Conservation (phyloP, 2,888 invertebrate species). For the Cantharis lateralis region DNA sequence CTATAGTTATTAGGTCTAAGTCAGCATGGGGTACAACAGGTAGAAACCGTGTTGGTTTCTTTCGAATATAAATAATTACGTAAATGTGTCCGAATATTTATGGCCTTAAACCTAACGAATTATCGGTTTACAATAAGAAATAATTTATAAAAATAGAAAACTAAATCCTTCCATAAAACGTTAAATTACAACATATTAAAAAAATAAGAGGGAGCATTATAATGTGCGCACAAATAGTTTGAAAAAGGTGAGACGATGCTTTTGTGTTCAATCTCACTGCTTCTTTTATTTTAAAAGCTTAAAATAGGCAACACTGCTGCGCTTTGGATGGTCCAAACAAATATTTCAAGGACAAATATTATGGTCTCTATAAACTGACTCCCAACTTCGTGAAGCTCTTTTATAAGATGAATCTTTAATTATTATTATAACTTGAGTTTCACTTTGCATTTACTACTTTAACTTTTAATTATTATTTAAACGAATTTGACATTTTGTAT, state of each 20-base stretch:
- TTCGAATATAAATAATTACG: conserved; percentile 17
- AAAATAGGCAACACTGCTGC: conserved; percentile 28
- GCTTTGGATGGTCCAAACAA: conserved; percentile 46
- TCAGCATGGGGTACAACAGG: conserved; percentile 18
- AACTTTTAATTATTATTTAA: conserved; percentile 15
- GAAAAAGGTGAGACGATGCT: conserved; percentile 9
- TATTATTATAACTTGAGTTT: conserved; percentile 11
- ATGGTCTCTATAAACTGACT: conserved; percentile 41
- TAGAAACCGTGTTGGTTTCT: conserved; percentile 10
- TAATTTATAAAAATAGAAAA: not conserved
- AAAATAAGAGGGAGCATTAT: not conserved
- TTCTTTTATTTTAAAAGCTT: conserved; percentile 22
- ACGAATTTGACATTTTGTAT: conserved; percentile 14
- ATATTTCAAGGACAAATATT: conserved; percentile 50
- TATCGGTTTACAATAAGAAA: not conserved
- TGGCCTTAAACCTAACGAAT: not conserved
- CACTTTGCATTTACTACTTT: conserved; percentile 12
- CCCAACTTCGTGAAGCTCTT: conserved; percentile 3
- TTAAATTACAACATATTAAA: conserved; percentile 1
- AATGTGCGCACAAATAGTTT: not conserved
- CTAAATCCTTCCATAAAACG: not conserved
- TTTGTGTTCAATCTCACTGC: conserved; percentile 13
- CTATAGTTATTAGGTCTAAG: conserved; percentile 23
- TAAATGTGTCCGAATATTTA: conserved; percentile 3
- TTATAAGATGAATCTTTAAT: conserved; percentile 20